Percentiles rank a stretch among this genome's conserved stretches.
Evolutionary conservation across 2,797 vertebrate genomes (phyloP).

Genomic region (Octomys mimax): DNA sequence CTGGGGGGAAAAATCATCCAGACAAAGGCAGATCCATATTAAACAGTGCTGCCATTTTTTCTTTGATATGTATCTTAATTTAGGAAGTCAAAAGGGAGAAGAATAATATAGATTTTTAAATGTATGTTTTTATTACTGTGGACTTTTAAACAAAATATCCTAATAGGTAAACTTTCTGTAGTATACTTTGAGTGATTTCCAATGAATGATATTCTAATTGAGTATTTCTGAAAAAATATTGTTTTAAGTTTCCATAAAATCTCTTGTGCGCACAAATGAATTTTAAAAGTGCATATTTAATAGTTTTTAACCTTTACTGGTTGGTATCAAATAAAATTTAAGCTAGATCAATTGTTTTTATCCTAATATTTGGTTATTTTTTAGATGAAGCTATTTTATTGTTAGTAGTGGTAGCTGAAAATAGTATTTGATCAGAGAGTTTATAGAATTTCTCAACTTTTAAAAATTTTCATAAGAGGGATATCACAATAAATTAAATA

Average conservation of each 20-base stretch:
- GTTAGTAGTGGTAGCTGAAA: neutral
- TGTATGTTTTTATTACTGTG: neutral
- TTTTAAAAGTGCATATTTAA: neutral
- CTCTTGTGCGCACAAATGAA: neutral
- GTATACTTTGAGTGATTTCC: neutral
- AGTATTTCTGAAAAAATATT: neutral
- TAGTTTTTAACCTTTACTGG: neutral
- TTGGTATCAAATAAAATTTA: conserved; percentile 54
- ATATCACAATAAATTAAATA: conserved; percentile 56
- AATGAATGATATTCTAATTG: neutral
- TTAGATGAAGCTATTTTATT: conserved; percentile 58
- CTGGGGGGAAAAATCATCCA: neutral
- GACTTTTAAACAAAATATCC: neutral
- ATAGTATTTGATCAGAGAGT: conserved; percentile 46
- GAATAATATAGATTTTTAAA: neutral
- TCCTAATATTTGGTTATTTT: conserved; percentile 70
- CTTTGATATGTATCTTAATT: neutral
- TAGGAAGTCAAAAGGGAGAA: neutral
- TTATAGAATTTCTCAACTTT: conserved; percentile 51
- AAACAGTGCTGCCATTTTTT: neutral
- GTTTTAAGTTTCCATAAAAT: neutral
- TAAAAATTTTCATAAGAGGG: conserved; percentile 50
- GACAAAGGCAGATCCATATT: neutral
- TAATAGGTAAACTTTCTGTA: neutral
- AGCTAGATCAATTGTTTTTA: conserved; percentile 31